Conservation (phyloP, 2,888 invertebrate genomes). For the Nymphalis c-album region DNA sequence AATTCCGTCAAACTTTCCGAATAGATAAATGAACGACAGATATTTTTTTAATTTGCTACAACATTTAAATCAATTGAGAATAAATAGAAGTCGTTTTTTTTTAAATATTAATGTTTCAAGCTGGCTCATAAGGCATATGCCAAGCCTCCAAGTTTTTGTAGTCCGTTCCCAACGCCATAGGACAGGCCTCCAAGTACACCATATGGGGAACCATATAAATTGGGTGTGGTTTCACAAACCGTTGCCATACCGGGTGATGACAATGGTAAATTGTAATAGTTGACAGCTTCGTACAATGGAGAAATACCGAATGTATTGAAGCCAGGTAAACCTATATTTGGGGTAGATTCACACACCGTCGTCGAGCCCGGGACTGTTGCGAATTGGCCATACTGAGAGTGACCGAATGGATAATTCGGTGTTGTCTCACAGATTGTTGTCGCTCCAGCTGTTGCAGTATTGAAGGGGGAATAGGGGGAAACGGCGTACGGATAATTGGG, state of each 20-base stretch:
- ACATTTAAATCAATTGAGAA: no score
- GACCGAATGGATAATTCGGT: neutral
- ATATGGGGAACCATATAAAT: conserved; percentile 18
- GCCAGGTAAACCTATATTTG: neutral
- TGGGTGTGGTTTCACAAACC: conserved; percentile 49
- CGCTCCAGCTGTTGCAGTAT: no score
- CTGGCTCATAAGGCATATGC: neutral
- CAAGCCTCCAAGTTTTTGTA: neutral
- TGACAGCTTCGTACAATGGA: neutral
- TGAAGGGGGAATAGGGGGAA: no score
- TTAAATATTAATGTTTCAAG: no score
- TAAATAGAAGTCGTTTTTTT: no score
- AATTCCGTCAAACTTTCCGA: no score
- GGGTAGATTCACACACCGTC: conserved; percentile 13
- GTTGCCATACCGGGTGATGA: conserved; percentile 47
- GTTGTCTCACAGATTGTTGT: neutral
- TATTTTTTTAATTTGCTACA: no score
- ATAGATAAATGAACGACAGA: no score
- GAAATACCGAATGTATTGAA: neutral
- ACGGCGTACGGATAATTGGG: neutral
- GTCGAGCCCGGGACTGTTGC: neutral
- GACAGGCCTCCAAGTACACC: neutral
- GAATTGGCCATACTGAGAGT: no score
- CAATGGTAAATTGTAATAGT: neutral
- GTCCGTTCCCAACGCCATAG: neutral